Base-by-base conservation (phyloP, 2,797 vertebrate genomes). In the Chaetophractus vellerosus region DNA sequence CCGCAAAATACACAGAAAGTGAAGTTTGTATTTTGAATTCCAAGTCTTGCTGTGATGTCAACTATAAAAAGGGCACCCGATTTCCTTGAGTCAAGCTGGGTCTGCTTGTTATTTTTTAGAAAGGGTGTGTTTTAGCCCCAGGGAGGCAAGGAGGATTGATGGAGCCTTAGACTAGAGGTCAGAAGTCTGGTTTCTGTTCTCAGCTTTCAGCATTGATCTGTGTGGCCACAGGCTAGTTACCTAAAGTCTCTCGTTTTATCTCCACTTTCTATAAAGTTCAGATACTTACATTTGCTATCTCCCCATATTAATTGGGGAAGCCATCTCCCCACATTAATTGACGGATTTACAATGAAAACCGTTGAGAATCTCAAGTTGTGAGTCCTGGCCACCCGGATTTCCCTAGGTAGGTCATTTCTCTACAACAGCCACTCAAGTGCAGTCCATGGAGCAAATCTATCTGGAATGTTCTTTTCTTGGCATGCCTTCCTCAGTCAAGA, bases 181-280 rank as follows among this genome's bases (percentile, higher is more conserved):
- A 94, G 85, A 72, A 90, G 86, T 31, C 63, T n/a, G 57, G 31
- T 61, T 95, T 97, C 92, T 97, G 92, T 96, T 97, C 88, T 95
- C 72, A 78, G 94, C 81, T 81, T 61, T 80, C 68, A 90, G 76
- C 68, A 96, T 94, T 88, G 96, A 97, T 96, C 63, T 79, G 45
- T 91, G 91, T 24, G 82, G 83, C 59, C 61, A 48, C 23, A 57
- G 59, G 24, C 50, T 64, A 45, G 88, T 93, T 94, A 93, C 92
- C 93, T 90, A 79, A 61, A 81, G 86, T 74, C 57, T 88, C 86
- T 50, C 79, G 57, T 83, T 93, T 93, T 68, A 21, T 38, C 59
- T 63, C 50, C 6, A 2, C 57, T 90, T 69, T 94, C 87, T 45
- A 61, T 61, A 90, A 93, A 78, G 72, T 33, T 28, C 41, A 41